These are phyloP conservation scores for Anolis carolinensis DNA, from an alignment of 2,113 vertebrate genomes.

Conservation along the genomic window DNA sequence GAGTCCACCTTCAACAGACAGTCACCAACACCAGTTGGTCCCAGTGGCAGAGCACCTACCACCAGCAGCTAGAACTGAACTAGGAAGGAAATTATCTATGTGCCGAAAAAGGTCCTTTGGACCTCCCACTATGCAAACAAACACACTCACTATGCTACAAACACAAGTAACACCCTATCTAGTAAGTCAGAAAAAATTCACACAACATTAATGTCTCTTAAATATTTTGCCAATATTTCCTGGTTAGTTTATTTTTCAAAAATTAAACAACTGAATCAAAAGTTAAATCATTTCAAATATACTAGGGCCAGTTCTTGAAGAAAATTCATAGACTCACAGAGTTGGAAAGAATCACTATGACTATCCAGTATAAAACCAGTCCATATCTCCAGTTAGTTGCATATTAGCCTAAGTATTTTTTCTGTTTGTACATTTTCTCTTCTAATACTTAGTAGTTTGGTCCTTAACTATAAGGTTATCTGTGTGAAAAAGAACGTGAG, in stretches of 20 bases:
- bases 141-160: background rate
- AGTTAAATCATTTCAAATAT: constrained; percentile 1
- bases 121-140: too few relatives aligned
- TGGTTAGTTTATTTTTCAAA: background rate
- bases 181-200: background rate
- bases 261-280: background rate
- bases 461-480: background rate
- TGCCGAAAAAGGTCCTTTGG: too few relatives aligned
- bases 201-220: background rate
- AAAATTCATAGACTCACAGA: too few relatives aligned
- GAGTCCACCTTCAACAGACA: too few relatives aligned
- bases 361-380: too few relatives aligned
- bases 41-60: too few relatives aligned
- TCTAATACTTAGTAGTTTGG: too few relatives aligned
- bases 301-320: background rate
- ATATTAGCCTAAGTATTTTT: background rate
- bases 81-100: too few relatives aligned
- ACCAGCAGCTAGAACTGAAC: too few relatives aligned
- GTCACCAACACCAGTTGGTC: too few relatives aligned
- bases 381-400: background rate
- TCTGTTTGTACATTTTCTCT: background rate
- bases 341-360: too few relatives aligned
- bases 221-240: background rate
- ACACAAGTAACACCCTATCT: background rate
- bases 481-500: background rate